phyloP scores from a whole-genome alignment of 2,113 vertebrate species.

The Saccopteryx bilineata region DNA sequence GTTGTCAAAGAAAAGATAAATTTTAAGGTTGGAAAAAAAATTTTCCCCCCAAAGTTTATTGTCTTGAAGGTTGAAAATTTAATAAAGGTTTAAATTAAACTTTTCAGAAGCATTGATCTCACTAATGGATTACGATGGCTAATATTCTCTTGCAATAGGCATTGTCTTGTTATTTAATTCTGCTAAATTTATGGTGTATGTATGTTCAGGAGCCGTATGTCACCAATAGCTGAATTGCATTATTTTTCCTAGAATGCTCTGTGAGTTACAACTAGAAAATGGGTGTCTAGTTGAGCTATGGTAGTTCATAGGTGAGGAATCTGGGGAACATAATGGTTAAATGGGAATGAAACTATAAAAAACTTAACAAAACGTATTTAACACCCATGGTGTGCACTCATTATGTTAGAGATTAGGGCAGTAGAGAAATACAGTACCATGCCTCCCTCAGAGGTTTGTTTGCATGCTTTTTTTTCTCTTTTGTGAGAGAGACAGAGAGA shows the following conservation, averaged over 20 bases:
- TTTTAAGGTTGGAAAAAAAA: not conserved
- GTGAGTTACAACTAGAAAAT: not conserved
- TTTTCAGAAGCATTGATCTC: slow-evolving; percentile 66
- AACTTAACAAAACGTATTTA: not conserved
- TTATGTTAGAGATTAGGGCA: not conserved
- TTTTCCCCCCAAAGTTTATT: too few relatives aligned
- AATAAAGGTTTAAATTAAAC: slow-evolving; percentile 50
- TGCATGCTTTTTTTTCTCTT: too few relatives aligned
- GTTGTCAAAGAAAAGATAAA: slow-evolving; percentile 71
- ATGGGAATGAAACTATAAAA: not conserved
- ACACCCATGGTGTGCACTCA: rapidly evolving
- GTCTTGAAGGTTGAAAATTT: not conserved
- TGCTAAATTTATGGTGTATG: not conserved
- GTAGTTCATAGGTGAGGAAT: not conserved
- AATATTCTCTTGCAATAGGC: not conserved
- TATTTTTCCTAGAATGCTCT: not conserved
- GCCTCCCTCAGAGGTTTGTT: not conserved
- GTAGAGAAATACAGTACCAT: not conserved
- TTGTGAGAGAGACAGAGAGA: too few relatives aligned
- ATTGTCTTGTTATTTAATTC: slow-evolving; percentile 21
- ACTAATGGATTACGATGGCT: slow-evolving; percentile 28
- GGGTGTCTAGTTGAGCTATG: not conserved
- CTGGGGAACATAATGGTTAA: not conserved
- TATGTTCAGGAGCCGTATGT: not conserved
- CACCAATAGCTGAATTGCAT: not conserved